Percentiles rank a stretch among this genome's conserved stretches.
Evolutionary conservation across 2,888 invertebrate species (phyloP).

Genomic region (Tachystola acroxantha): DNA sequence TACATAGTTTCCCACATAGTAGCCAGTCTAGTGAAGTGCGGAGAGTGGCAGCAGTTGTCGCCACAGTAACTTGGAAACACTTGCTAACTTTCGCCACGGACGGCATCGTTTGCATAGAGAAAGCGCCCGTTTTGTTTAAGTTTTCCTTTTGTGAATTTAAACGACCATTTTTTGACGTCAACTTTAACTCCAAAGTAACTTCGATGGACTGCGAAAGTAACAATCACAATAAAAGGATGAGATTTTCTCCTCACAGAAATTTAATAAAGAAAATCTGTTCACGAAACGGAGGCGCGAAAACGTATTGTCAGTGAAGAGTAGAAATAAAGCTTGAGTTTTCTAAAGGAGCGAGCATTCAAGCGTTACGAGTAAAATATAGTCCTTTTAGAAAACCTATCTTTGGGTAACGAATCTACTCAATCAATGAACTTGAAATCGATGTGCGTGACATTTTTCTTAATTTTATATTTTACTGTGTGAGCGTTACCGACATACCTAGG

Average conservation of each 20-base stretch:
- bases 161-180: slow-evolving; percentile 44
- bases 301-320: slow-evolving; percentile 19
- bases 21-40: slow-evolving; percentile 12
- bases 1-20: neutral
- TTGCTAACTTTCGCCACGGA: slow-evolving; percentile 50
- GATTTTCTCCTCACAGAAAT: slow-evolving; percentile 27
- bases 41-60: slow-evolving; percentile 13
- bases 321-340: neutral
- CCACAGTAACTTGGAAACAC: slow-evolving; percentile 26
- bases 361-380: too few species aligned
- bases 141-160: slow-evolving; percentile 58
- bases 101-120: slow-evolving; percentile 61
- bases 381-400: too few species aligned
- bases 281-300: slow-evolving; percentile 18
- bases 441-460: too few species aligned
- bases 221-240: slow-evolving; percentile 23
- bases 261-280: slow-evolving; percentile 43
- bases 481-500: too few species aligned
- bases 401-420: too few species aligned
- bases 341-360: too few species aligned
- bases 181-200: slow-evolving; percentile 14
- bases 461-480: too few species aligned
- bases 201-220: slow-evolving; percentile 3
- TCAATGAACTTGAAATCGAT: too few species aligned
- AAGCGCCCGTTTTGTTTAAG: slow-evolving; percentile 54